These are phyloP conservation scores for Acleris emargana DNA, from an alignment of 2,888 invertebrate species.

Conservation along the genomic window DNA sequence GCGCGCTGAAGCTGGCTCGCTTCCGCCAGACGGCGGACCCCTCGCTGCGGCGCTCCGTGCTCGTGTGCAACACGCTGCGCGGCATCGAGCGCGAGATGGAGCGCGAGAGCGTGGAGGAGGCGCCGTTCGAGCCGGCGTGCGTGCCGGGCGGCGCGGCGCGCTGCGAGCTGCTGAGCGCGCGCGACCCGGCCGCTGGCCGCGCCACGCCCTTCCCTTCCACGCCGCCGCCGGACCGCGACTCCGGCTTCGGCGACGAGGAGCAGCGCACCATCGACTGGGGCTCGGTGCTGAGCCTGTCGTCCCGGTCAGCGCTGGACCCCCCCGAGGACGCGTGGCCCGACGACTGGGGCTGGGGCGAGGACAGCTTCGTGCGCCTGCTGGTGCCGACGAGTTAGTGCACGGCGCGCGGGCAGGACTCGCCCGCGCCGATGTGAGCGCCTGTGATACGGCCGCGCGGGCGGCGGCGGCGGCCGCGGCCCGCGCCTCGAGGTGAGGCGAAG, in stretches of 20 bases:
- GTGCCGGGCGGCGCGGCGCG: constrained; percentile 83
- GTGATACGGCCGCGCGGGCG: constrained; percentile 69
- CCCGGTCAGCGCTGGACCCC: constrained; percentile 93
- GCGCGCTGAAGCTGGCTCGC: constrained; percentile 95
- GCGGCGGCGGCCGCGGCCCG: constrained; percentile 45
- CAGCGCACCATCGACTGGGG: constrained; percentile 95
- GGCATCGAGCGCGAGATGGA: constrained; percentile 95
- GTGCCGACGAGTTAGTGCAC: constrained; percentile 87
- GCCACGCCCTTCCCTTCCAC: constrained; percentile 88
- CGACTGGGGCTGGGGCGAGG: constrained; percentile 86
- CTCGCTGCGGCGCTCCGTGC: constrained; percentile 93
- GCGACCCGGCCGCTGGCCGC: constrained; percentile 81
- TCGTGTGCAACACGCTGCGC: constrained; percentile 96
- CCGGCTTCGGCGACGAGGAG: constrained; percentile 91
- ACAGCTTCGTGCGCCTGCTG: constrained; percentile 88
- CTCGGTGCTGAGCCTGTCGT: constrained; percentile 93
- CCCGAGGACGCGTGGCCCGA: constrained; percentile 90
- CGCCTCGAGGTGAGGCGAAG: constrained; percentile 52
- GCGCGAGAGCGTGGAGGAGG: constrained; percentile 84
- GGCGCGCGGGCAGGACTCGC: constrained; percentile 77
- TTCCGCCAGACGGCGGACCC: constrained; percentile 95
- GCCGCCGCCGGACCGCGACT: constrained; percentile 86
- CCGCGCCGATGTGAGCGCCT: constrained; percentile 78
- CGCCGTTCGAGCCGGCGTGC: constrained; percentile 72
- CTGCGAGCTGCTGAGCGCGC: constrained; percentile 82